Evolutionary conservation across 2,797 vertebrate genomes (phyloP), one percentile per base, ranked within the genome.

Genomic region (Steatocranus sp.): DNA sequence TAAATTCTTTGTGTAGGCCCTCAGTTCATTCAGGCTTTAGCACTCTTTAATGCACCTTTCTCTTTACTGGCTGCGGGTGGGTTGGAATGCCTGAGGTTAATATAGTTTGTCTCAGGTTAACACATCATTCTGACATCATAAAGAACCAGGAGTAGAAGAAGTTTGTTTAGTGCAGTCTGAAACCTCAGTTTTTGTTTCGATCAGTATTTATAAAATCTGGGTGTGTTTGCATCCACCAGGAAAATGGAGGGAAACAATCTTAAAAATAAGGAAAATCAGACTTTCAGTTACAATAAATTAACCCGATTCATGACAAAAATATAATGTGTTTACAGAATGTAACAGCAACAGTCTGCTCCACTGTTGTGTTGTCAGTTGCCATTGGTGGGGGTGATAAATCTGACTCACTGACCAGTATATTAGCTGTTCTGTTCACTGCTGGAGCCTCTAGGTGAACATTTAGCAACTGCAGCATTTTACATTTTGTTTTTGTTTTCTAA

Each of bases 401-500:
- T 61, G 56, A 61, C 56, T 61, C 56, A 20, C 32, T 36, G 56
- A 61, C 18, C 36, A 56, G 36, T n/a, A 43, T n/a, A 41, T 54
- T 56, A 25, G 38, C 8, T 61, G 11, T 18, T 38, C 41, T 25
- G 48, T 54, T 9, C 14, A 17, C 48, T 73, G 30, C 34, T 30
- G 63, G 23, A 38, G 27, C 14, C 66, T 43, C 66, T 27, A 18
- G 48, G 51, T 68, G 25, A 14, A 51, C 9, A 23, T 73, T 58
- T 18, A 30, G 17, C 36, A 75, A 75, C 41, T 49, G 38, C 41
- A 11, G 36, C 20, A 78, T 48, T 83, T 83, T 78, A 58, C 10
- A 2, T 61, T 53, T 8, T 70, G 46, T n/a, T 58, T 74, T 53
- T 2, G 1, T 41, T 27, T 70, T 17, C 8, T 43, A 15, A 43